Conservation (phyloP, 2,113 vertebrate genomes). For the Calonectris borealis region DNA sequence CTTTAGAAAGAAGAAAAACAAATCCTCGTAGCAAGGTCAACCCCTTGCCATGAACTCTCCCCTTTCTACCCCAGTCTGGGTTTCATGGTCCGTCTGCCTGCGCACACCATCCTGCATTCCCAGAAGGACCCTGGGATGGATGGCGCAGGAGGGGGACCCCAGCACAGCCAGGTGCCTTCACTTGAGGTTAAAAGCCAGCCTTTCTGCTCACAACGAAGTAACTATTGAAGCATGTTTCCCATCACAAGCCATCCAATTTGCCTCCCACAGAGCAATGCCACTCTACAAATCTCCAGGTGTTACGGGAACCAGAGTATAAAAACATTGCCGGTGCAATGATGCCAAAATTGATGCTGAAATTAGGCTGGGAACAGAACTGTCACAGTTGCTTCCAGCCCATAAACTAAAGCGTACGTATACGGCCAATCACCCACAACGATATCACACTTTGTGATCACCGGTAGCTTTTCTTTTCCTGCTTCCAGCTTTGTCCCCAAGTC, state of each 20-base stretch:
- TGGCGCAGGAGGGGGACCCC: rapidly evolving
- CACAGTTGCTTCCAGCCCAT: background rate
- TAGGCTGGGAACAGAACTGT: slow-evolving; percentile 27
- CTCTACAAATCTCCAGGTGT: background rate
- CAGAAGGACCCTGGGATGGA: background rate
- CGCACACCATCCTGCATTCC: rapidly evolving
- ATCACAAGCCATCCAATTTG: background rate
- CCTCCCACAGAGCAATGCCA: background rate
- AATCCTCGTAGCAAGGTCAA: background rate
- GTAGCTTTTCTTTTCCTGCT: background rate
- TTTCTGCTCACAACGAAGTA: background rate
- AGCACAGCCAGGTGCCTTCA: rapidly evolving
- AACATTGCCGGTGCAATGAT: background rate
- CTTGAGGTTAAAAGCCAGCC: background rate
- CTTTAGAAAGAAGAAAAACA: background rate
- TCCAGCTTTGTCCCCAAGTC: background rate
- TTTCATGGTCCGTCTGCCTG: background rate
- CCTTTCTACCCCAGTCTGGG: background rate
- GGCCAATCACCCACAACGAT: background rate
- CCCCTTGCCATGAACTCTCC: background rate
- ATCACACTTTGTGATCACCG: background rate
- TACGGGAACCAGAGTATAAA: slow-evolving; percentile 10
- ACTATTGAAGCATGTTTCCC: background rate
- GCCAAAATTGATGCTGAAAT: slow-evolving; percentile 24
- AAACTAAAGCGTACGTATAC: background rate